These are phyloP conservation scores for Andricus curvator DNA, from an alignment of 2,888 invertebrate species.

Conservation along the genomic window DNA sequence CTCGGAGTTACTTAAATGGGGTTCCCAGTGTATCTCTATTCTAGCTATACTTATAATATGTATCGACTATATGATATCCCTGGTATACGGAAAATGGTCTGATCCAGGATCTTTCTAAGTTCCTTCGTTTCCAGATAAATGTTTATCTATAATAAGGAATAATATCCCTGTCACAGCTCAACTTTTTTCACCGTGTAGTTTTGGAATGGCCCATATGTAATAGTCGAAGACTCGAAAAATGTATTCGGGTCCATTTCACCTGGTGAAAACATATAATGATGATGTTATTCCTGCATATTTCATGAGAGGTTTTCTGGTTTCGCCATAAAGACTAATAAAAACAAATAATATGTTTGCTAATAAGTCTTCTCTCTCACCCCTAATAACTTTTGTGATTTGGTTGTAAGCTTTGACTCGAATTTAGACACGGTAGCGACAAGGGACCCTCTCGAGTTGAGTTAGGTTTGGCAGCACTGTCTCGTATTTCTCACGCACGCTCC, in stretches of 20 bases:
- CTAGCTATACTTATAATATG: too few relatives aligned
- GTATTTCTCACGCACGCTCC: slow-evolving; percentile 73
- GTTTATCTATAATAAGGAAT: too few relatives aligned
- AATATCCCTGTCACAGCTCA: too few relatives aligned
- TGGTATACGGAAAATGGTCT: too few relatives aligned
- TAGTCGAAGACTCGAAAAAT: neutral
- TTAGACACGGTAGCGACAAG: slow-evolving; percentile 50
- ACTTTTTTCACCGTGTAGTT: too few relatives aligned
- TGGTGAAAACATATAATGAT: neutral
- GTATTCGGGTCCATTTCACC: neutral
- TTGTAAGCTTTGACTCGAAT: slow-evolving; percentile 55
- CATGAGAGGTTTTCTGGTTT: slow-evolving; percentile 13
- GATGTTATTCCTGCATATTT: slow-evolving; percentile 25
- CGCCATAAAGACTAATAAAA: slow-evolving; percentile 17
- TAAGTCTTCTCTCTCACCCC: slow-evolving; percentile 41
- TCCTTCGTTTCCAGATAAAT: too few relatives aligned
- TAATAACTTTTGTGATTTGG: slow-evolving; percentile 48
- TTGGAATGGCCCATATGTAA: neutral
- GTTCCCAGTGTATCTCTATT: too few relatives aligned
- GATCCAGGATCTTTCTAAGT: too few relatives aligned
- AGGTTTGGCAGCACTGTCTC: slow-evolving; percentile 64
- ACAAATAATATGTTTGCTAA: slow-evolving; percentile 21
- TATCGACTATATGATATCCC: too few relatives aligned
- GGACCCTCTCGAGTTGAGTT: slow-evolving; percentile 48
- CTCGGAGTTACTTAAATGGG: too few relatives aligned